Conservation (phyloP, 2,797 vertebrate species). For the Alouatta caraya region DNA sequence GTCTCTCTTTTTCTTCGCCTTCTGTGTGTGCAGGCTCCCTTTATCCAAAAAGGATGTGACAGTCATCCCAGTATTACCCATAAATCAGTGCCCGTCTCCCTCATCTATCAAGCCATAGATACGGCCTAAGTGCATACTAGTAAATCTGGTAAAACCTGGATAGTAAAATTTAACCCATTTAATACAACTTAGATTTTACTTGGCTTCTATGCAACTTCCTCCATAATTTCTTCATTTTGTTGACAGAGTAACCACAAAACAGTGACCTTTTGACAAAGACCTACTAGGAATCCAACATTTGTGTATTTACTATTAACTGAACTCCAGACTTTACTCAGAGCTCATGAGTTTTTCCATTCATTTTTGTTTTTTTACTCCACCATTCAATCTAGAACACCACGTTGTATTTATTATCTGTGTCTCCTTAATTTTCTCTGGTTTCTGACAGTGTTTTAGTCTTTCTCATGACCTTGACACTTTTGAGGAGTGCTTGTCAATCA, state of each 20-base stretch:
- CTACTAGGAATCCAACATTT: neutral
- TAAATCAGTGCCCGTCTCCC: accelerated
- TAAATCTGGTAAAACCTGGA: neutral
- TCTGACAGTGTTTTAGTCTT: neutral
- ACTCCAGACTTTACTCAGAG: neutral
- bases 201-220: neutral
- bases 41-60: neutral
- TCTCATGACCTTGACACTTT: neutral
- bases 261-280: neutral
- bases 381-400: neutral
- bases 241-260: neutral
- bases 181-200: neutral
- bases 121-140: neutral
- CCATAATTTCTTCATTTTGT: neutral
- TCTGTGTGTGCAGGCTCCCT: neutral
- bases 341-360: neutral
- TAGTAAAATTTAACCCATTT: neutral
- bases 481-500: neutral
- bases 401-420: neutral
- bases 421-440: neutral
- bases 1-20: neutral
- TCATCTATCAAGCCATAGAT: neutral
- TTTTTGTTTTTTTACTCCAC: neutral
- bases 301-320: neutral
- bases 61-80: neutral